phyloP scores from a whole-genome alignment of 2,113 vertebrate genomes.

The Cariama cristata region DNA sequence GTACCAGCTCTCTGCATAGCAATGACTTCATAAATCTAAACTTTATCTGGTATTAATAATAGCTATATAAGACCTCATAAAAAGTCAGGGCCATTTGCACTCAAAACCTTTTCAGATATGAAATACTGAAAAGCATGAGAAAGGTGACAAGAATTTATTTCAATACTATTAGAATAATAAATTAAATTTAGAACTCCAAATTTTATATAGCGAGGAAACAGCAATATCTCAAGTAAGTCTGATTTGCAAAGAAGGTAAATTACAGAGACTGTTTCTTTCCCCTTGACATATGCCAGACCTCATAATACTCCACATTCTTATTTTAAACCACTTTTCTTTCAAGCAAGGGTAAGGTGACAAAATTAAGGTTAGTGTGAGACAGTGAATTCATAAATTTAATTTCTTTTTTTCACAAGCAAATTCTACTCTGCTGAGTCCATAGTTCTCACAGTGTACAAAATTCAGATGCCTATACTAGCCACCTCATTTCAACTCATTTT shows the following conservation, averaged over 20 bases:
- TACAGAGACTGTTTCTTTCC: not conserved
- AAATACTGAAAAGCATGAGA: not conserved
- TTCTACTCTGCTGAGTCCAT: not conserved
- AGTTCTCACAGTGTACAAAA: not conserved
- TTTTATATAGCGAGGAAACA: not conserved
- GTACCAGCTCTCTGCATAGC: not conserved
- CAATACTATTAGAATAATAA: not conserved
- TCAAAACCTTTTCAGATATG: not conserved
- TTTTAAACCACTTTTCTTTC: not conserved
- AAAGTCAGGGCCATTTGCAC: not conserved
- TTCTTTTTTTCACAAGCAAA: not conserved
- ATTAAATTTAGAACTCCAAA: not conserved
- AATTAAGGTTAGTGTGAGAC: not conserved
- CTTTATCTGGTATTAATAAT: not conserved
- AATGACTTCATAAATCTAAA: not conserved
- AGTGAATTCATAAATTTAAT: not conserved
- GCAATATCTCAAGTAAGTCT: not conserved
- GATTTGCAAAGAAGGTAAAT: not conserved
- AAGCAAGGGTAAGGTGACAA: not conserved
- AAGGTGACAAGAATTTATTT: not conserved
- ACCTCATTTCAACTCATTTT: not conserved
- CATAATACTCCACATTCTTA: not conserved
- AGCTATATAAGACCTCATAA: not conserved
- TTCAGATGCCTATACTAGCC: not conserved
- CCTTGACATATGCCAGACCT: not conserved